Evolutionary conservation across 2,888 invertebrate genomes (phyloP), one percentile per base, ranked within the genome.

Genomic region (Drosophila conformis): DNA sequence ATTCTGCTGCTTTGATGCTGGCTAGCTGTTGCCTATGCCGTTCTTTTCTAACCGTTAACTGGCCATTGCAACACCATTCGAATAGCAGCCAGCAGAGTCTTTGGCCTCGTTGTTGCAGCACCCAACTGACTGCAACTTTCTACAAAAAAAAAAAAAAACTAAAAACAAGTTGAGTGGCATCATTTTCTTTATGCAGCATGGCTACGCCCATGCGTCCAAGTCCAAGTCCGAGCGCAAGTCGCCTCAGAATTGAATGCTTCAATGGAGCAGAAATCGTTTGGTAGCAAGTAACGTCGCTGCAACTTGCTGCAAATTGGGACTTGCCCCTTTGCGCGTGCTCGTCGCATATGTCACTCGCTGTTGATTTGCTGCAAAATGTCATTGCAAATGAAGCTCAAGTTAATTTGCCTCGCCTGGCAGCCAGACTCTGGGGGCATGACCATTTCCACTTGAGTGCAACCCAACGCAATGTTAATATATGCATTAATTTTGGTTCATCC

Each of bases 231-330:
- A 53, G 67, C 63, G 31, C 25, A 21, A 53, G 67, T 69, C 63
- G 69, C 69, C 67, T 58, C 73, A 69, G 84, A 91, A 91, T 91
- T 83, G 91, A 91, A 90, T 89, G 92, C 91, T 91, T 91, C 91
- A 91, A 83, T 90, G 90, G 90, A 91, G 91, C 91, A 89, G 82
- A 90, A 89, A 91, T 85, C 69, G 81, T 70, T 76, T 77, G 78
- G 83, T 79, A 75, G 80, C 81, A 72, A 58, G 35, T 60, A 52
- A 18, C 36, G 35, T 31, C 52, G 57, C 69, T 62, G 76, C 71
- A 72, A 67, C 54, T 72, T 51, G 46, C 58, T 29, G n/a, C 58
- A 18, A 15, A 57, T 33, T 46, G 52, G 29, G 27, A n/a, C 27
- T n/a, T 40, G 29, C 57, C 25, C 49, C 49, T 27, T 25, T 27